phyloP scores from a whole-genome alignment of 2,888 invertebrate species.

The Macroteleia sp. region DNA sequence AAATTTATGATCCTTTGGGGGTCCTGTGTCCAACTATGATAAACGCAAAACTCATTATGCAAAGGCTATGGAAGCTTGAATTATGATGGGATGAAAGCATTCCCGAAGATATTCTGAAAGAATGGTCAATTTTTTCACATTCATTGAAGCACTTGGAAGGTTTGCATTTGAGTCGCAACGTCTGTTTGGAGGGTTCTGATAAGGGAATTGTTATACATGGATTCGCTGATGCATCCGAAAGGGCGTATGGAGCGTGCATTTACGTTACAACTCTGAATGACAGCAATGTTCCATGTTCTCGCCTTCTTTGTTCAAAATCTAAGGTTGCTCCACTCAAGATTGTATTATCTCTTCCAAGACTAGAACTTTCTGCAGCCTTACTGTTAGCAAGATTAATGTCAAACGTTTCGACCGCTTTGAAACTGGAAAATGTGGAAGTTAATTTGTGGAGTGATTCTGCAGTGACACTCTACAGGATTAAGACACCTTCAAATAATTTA shows the following conservation, averaged over 20 bases:
- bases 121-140: conserved; percentile 3
- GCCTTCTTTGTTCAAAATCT: conserved; percentile 57
- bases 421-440: background rate
- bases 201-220: too few relatives aligned
- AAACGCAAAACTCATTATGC: conserved; percentile 51
- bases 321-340: conserved; percentile 28
- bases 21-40: conserved; percentile 44
- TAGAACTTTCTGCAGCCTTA: conserved; percentile 31
- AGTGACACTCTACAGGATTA: conserved; percentile 27
- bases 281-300: background rate
- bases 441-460: conserved; percentile 29
- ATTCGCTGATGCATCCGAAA: conserved; percentile 64
- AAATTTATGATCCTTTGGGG: conserved; percentile 58
- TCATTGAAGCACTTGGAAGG: too few relatives aligned
- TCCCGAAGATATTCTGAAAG: background rate
- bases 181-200: background rate
- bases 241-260: conserved; percentile 67
- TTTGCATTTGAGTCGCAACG: too few relatives aligned
- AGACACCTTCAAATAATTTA: conserved; percentile 2
- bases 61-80: conserved; percentile 22
- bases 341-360: conserved; percentile 12
- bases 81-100: conserved; percentile 30
- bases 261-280: conserved; percentile 37
- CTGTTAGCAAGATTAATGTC: conserved; percentile 7
- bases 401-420: background rate